Base-by-base conservation (phyloP, 2,797 vertebrate genomes). In the Arrhamphus sclerolepis region DNA sequence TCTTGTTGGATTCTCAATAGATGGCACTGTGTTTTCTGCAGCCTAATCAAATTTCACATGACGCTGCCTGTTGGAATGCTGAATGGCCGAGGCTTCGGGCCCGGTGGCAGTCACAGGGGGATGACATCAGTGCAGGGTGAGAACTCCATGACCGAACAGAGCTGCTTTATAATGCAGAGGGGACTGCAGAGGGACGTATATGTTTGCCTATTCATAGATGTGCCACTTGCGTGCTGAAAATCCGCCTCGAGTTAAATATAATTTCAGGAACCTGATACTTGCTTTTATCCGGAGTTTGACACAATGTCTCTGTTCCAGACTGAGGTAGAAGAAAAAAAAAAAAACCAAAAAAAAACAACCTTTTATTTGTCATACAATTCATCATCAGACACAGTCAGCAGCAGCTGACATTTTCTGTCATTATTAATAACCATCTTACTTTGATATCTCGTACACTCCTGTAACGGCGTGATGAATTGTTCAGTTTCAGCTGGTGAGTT, bases 1-100 rank as follows among this genome's bases (percentile, higher is more conserved):
- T 79, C 72, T 87, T 90, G 87, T 90, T 90, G 80, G 75, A 74
- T 62, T 78, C 77, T 90, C 77, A 88, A 90, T 88, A 75, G 85
- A 82, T 61, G 68, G 72, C 72, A 77, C 84, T 90, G 85, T 89
- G 78, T 80, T 86, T 86, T 81, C 80, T 86, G 84, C 84, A 84
- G 78, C 75, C 84, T 78, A 85, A 89, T 90, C 84, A 88, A 78
- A 86, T 89, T 84, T 87, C 87, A 78, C 76, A 59, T 86, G 87
- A 86, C 59, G 73, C 72, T 80, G 85, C 46, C 72, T 42, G 72
- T 72, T 75, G 82, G 85, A 82, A 78, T 66, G 71, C 70, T 46
- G 58, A 55, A 50, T 13, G 70, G 62, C 75, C 1, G 46, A 56
- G 61, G 75, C 62, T 78, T 64, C 55, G 34, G 53, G 50, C 65